These are phyloP conservation scores for Ferdinandea cuprea DNA, from an alignment of 2,888 invertebrate genomes.

Conservation along the genomic window DNA sequence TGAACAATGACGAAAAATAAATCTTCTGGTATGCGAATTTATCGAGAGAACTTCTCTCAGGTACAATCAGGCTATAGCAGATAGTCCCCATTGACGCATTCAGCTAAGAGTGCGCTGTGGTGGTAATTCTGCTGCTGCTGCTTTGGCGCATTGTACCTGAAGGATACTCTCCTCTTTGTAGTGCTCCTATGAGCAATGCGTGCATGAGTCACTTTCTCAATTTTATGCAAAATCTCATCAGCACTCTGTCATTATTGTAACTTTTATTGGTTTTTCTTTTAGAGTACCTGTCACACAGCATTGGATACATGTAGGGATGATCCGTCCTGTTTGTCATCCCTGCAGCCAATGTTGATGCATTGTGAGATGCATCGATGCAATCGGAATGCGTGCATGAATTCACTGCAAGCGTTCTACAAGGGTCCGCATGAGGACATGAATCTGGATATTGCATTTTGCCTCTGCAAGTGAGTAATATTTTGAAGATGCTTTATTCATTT, in stretches of 20 bases:
- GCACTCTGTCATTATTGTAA: constrained; percentile 50
- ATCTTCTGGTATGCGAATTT: background rate
- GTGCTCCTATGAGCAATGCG: too few species aligned
- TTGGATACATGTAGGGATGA: constrained; percentile 92
- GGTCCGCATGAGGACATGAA: constrained; percentile 91
- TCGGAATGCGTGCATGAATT: constrained; percentile 93
- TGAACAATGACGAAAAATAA: constrained; percentile 62
- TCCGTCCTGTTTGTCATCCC: constrained; percentile 89
- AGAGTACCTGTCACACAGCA: constrained; percentile 95
- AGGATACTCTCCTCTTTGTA: constrained; percentile 33
- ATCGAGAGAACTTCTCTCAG: constrained; percentile 2
- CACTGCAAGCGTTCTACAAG: constrained; percentile 93
- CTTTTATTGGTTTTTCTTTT: constrained; percentile 81
- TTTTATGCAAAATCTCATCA: constrained; percentile 55
- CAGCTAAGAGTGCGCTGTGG: constrained; percentile 11
- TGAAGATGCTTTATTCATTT: constrained; percentile 63
- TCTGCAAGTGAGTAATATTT: constrained; percentile 91
- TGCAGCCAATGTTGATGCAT: constrained; percentile 93
- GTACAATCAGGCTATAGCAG: constrained; percentile 30
- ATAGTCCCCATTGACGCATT: constrained; percentile 31
- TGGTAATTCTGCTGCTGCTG: constrained; percentile 7
- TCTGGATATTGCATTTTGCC: constrained; percentile 95
- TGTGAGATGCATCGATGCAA: constrained; percentile 91
- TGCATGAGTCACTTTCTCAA: constrained; percentile 30
- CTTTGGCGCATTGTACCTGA: constrained; percentile 54